Evolutionary conservation across 1,140 invertebrate genomes (phyloP).

Genomic region (Drosophila triauraria): DNA sequence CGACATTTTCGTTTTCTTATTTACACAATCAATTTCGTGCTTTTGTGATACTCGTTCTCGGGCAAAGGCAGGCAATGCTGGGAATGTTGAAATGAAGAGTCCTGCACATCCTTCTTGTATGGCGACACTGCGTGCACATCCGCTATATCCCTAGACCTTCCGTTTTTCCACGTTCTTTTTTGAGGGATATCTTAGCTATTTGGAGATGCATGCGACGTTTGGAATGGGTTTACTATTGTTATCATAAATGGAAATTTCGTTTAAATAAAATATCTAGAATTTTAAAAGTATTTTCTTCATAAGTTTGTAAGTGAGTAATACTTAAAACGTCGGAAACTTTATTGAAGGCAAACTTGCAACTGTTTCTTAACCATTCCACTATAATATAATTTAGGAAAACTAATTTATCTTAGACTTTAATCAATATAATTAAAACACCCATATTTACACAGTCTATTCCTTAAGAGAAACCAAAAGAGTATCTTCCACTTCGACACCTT

Average conservation of each 20-base stretch:
- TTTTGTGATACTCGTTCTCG: conserved; percentile 68
- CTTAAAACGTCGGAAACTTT: background rate
- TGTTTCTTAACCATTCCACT: no score
- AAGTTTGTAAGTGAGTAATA: no score
- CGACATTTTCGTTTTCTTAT: conserved; percentile 82
- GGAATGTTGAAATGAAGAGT: conserved; percentile 48
- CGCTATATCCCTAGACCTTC: conserved; percentile 14
- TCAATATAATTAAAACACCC: background rate
- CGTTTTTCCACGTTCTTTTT: background rate
- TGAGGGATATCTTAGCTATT: background rate
- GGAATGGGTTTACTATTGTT: no score
- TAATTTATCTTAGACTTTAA: background rate
- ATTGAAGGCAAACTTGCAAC: no score
- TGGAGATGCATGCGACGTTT: background rate
- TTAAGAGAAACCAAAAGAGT: background rate
- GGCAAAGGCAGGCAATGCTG: conserved; percentile 53
- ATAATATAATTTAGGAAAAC: no score
- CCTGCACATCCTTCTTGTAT: conserved; percentile 31
- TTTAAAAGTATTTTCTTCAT: no score
- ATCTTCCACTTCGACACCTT: background rate
- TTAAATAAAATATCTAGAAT: no score
- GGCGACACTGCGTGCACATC: conserved; percentile 40
- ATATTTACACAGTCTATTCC: background rate
- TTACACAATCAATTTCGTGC: conserved; percentile 81
- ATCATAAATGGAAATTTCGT: no score